Evolutionary conservation across 53 echinoderm and acorn worm species (phyloP), one percentile per base, ranked within the genome.

Genomic region (Apostichopus leukothele): DNA sequence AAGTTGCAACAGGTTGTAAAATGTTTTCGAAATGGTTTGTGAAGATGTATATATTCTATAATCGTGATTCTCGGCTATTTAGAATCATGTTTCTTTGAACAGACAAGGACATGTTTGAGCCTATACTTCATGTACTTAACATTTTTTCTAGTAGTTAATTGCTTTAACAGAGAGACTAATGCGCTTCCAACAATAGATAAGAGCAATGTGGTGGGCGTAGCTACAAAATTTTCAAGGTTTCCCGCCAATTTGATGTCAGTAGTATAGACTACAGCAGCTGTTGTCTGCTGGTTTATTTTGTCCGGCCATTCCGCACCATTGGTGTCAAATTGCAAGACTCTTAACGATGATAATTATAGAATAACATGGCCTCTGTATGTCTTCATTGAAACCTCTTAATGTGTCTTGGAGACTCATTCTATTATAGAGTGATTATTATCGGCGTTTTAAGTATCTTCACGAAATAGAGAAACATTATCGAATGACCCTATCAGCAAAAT

Each of bases 341-440:
- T 53, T n/a, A 54, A 53, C n/a, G 51, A 79, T 79, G 79, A 79
- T 79, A 52, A 79, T 79, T 79, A 50, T 12, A 19, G 39, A 51
- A 79, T 79, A 50, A 51, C 79, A 52, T 79, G 50, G 79, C 51
- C 52, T 79, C 51, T 12, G 10, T 52, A 53, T 50, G 26, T 27
- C 54, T 79, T 79, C 79, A 79, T 79, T 79, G 79, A 79, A 79
- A 18, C 79, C 79, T 79, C 51, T 18, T 79, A 79, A 79, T 19
- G 52, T 79, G 79, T 16, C 39, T 39, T 39, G 79, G 14, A 51
- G 79, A 51, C 79, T 63, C 63, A 63, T 63, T 63, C 8, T 63
- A 16, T 63, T 63, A 13, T 63, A 16, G 4, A 16, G 16, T 63
- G 63, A 63, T 63, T 63, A 63, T 13, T 63, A 0, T 11, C 12